Evolutionary conservation across 1,140 invertebrate genomes (phyloP).

Genomic region (Gonioctena quinquepunctata): DNA sequence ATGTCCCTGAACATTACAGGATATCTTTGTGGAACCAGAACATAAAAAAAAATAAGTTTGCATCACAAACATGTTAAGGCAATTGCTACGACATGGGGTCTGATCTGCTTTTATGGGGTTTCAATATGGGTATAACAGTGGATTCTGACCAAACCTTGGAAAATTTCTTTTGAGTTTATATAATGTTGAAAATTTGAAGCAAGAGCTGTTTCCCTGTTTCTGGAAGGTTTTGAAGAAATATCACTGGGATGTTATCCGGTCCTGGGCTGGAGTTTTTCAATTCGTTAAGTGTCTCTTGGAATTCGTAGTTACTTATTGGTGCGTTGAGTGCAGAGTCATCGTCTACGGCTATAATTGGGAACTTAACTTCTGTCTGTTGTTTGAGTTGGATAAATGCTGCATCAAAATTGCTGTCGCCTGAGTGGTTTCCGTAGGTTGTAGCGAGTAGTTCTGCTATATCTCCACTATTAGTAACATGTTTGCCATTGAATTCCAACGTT

Average conservation of each 20-base stretch:
- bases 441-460: neutral
- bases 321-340: neutral
- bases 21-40: too few relatives aligned
- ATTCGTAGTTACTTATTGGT: neutral
- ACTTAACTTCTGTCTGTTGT: neutral
- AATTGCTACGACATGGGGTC: slow-evolving; percentile 15
- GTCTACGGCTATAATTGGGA: neutral
- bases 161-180: neutral
- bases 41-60: too few relatives aligned
- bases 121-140: slow-evolving; percentile 17
- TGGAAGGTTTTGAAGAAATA: neutral
- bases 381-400: neutral
- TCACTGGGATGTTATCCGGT: neutral
- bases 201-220: neutral
- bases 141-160: slow-evolving; percentile 13
- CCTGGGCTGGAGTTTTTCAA: neutral
- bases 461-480: neutral
- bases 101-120: slow-evolving; percentile 2
- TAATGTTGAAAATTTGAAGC: neutral
- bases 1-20: too few relatives aligned
- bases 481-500: neutral
- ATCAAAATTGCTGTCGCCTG: neutral
- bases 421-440: neutral
- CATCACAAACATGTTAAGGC: slow-evolving; percentile 16
- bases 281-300: neutral